Percentiles rank a stretch among this genome's conserved stretches.
phyloP scores from a whole-genome alignment of 1,140 invertebrate species.

The Eufriesea mexicana region DNA sequence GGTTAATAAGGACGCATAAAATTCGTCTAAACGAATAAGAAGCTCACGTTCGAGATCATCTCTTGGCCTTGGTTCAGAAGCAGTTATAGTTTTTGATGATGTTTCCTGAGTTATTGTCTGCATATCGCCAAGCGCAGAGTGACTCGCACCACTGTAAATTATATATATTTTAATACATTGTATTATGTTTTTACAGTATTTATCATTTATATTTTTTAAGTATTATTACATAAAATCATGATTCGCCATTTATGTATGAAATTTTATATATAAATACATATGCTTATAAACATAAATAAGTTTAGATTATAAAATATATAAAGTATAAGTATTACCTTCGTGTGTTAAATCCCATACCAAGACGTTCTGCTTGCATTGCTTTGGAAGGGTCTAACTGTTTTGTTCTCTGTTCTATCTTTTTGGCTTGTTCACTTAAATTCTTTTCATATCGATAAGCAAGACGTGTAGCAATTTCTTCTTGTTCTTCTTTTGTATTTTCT shows the following conservation, averaged over 20 bases:
- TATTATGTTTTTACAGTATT: conserved; percentile 4
- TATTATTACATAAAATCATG: conserved; percentile 9
- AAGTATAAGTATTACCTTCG: conserved; percentile 81
- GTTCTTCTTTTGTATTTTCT: conserved; percentile 83
- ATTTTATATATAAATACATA: neutral
- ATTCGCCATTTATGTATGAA: neutral
- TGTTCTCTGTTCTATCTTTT: conserved; percentile 90
- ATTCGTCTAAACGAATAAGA: conserved; percentile 66
- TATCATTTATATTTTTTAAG: neutral
- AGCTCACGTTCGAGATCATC: conserved; percentile 67
- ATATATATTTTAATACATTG: conserved; percentile 14
- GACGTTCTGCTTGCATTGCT: conserved; percentile 93
- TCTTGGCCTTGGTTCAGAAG: conserved; percentile 69
- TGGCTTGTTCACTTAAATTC: conserved; percentile 90
- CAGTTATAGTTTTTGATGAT: conserved; percentile 73
- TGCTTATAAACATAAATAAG: neutral
- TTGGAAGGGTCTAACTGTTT: conserved; percentile 92
- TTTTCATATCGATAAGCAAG: conserved; percentile 90
- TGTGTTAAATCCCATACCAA: conserved; percentile 94
- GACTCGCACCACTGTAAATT: conserved; percentile 88
- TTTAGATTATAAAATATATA: conserved; percentile 3
- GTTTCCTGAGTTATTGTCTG: conserved; percentile 93
- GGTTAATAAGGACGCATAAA: conserved; percentile 56
- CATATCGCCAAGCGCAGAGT: conserved; percentile 97
- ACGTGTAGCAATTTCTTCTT: conserved; percentile 87